A percentile compares a stretch with the other conserved stretches of the same genome.
These are phyloP conservation scores for Cherax quadricarinatus DNA, from an alignment of 1,140 invertebrate genomes.

Conservation along the genomic window DNA sequence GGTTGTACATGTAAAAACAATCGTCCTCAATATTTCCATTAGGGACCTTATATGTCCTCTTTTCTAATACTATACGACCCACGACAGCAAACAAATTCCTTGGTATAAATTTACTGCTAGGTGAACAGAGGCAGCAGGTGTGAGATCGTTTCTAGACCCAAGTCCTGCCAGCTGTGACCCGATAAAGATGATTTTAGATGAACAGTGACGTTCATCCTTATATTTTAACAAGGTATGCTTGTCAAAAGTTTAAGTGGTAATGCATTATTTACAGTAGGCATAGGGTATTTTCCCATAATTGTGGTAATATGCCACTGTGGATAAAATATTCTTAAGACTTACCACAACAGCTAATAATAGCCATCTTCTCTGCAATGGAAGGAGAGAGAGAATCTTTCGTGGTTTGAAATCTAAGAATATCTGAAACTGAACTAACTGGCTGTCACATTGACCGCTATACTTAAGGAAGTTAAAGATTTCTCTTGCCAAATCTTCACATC, in stretches of 20 bases:
- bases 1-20: too few relatives aligned
- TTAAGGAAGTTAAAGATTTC: conserved; percentile 21
- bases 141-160: too few relatives aligned
- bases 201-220: neutral
- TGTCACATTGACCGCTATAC: neutral
- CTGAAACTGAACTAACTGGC: conserved; percentile 25
- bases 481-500: conserved; percentile 33
- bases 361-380: neutral
- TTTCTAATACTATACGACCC: too few relatives aligned
- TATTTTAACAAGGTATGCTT: neutral
- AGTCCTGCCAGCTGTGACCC: too few relatives aligned
- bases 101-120: too few relatives aligned
- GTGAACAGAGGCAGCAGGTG: too few relatives aligned
- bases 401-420: conserved; percentile 1
- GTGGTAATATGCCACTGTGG: neutral
- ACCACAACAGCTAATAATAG: neutral
- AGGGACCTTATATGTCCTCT: too few relatives aligned
- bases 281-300: neutral
- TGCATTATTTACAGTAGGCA: too few relatives aligned
- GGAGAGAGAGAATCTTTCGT: neutral
- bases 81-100: too few relatives aligned
- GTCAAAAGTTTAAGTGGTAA: neutral
- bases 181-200: too few relatives aligned
- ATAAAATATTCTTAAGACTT: neutral
- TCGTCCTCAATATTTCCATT: too few relatives aligned